These are phyloP conservation scores for Tetramorium parvispinum DNA, from an alignment of 1,140 invertebrate genomes.

Conservation along the genomic window DNA sequence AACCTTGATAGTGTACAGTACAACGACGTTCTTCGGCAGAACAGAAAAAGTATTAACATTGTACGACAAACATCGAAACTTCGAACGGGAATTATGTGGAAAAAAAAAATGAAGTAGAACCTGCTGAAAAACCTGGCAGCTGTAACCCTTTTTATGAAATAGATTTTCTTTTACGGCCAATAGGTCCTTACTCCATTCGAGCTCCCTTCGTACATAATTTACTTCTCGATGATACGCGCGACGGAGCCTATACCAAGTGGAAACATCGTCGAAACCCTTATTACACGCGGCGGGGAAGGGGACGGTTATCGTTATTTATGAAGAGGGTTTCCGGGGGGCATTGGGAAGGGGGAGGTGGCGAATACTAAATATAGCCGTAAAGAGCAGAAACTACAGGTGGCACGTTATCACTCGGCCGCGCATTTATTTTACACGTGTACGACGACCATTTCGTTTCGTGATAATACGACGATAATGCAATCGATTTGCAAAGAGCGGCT, in stretches of 20 bases:
- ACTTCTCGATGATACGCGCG: constrained; percentile 19
- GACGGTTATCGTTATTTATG: constrained; percentile 71
- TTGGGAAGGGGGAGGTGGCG: constrained; percentile 1
- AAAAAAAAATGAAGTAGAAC: neutral
- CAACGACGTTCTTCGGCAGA: neutral
- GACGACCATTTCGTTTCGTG: neutral
- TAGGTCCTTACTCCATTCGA: neutral
- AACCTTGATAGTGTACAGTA: neutral
- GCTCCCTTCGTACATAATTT: constrained; percentile 12
- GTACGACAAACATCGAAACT: neutral
- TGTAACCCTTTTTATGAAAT: neutral
- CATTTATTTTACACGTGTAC: constrained; percentile 13
- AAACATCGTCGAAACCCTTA: constrained; percentile 14
- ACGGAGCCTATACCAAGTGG: constrained; percentile 14
- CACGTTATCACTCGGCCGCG: constrained; percentile 33
- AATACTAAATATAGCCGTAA: constrained; percentile 58
- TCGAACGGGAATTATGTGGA: neutral
- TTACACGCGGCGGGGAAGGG: constrained; percentile 27
- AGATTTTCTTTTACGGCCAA: constrained; percentile 11
- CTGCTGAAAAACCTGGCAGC: neutral
- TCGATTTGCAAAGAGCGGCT: neutral
- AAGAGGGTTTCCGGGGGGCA: constrained; percentile 32
- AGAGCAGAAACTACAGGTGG: constrained; percentile 60
- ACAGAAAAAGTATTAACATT: neutral
- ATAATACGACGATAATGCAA: neutral